Evolutionary conservation across 53 echinoderm and acorn worm species (phyloP).

Genomic region (Actinopyga echinites): DNA sequence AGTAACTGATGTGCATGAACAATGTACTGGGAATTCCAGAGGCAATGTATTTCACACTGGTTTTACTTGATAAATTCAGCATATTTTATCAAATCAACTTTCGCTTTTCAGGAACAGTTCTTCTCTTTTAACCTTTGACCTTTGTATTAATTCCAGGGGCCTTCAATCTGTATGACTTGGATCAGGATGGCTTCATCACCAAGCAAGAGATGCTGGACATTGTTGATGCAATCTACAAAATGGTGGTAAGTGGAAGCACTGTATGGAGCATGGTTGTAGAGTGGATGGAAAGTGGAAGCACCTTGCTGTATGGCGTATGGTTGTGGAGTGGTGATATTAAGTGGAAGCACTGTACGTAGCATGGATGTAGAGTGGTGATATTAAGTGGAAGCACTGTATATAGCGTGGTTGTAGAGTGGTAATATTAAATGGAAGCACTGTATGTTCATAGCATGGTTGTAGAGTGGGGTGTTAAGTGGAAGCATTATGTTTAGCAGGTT

Average conservation of each 20-base stretch:
- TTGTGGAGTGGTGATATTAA: neutral
- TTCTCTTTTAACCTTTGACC: neutral
- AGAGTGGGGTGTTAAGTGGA: too few species aligned
- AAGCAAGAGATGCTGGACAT: constrained; percentile 98
- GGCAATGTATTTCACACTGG: too few species aligned
- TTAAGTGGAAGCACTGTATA: too few species aligned
- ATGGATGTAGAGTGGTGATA: too few species aligned
- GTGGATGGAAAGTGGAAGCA: neutral
- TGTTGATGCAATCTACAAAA: constrained; percentile 98
- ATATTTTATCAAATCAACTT: neutral
- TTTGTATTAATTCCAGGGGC: constrained; percentile 76
- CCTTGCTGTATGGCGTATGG: neutral
- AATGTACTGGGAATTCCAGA: too few species aligned
- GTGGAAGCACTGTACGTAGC: too few species aligned
- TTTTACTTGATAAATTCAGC: neutral
- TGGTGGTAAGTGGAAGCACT: constrained; percentile 79
- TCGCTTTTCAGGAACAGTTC: neutral
- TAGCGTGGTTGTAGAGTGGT: too few species aligned
- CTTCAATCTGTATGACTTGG: constrained; percentile 94
- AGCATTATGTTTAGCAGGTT: too few species aligned
- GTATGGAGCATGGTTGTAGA: neutral
- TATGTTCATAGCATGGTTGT: too few species aligned
- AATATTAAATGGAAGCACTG: too few species aligned
- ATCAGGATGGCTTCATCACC: constrained; percentile 96
- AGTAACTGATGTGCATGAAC: too few species aligned